Percentiles rank a stretch among this genome's conserved stretches.
Evolutionary conservation across 2,888 invertebrate species (phyloP).

Genomic region (Xiphydria camelus): DNA sequence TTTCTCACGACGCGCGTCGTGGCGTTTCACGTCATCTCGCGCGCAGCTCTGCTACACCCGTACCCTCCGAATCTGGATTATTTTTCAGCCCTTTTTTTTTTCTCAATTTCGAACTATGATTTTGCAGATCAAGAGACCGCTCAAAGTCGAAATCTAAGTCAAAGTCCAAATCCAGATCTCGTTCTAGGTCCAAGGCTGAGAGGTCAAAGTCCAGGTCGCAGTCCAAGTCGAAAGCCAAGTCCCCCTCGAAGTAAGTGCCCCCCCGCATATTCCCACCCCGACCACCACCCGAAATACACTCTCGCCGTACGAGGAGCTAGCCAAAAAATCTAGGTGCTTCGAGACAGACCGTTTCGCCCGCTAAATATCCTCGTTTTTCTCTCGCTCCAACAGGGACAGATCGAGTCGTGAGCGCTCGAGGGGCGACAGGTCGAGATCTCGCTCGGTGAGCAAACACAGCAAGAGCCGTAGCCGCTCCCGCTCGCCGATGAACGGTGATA

Average conservation of each 20-base stretch:
- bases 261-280: constrained; percentile 1
- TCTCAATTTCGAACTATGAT: constrained; percentile 40
- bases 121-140: constrained; percentile 66
- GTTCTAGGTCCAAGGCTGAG: constrained; percentile 63
- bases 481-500: constrained; percentile 56
- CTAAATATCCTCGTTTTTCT: not conserved
- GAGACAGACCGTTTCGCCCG: too few species aligned
- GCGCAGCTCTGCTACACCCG: too few species aligned
- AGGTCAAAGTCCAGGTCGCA: constrained; percentile 62
- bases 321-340: too few species aligned
- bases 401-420: constrained; percentile 55
- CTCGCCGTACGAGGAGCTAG: constrained; percentile 3
- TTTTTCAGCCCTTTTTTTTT: constrained; percentile 11
- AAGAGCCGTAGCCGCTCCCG: constrained; percentile 54
- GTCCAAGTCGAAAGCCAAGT: constrained; percentile 61
- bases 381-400: constrained; percentile 45
- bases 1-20: too few species aligned
- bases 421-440: constrained; percentile 53
- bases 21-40: too few species aligned
- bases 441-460: constrained; percentile 55
- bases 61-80: too few species aligned
- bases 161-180: constrained; percentile 67
- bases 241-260: constrained; percentile 58
- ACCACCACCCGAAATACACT: not conserved
- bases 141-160: constrained; percentile 70